Conservation (phyloP, 2,888 invertebrate species). For the Limnephilus auricula region DNA sequence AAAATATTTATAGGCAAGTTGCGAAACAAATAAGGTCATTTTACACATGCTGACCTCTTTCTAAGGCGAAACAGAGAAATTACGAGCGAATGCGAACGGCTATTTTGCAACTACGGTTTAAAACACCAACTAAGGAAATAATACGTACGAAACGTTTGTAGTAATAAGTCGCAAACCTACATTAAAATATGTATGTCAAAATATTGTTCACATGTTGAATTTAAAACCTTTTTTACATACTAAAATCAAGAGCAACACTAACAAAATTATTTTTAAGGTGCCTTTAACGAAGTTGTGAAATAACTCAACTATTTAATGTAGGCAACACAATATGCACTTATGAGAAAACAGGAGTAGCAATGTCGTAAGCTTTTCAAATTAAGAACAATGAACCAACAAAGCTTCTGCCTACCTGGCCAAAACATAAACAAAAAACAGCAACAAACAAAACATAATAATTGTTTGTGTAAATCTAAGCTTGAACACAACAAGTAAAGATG, state of each 20-base stretch:
- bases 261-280: not conserved
- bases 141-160: not conserved
- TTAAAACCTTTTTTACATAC: not conserved
- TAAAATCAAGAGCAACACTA: not conserved
- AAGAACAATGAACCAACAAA: not conserved
- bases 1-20: not conserved
- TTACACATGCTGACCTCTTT: conserved; percentile 19
- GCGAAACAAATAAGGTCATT: not conserved
- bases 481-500: not conserved
- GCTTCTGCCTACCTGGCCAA: not conserved
- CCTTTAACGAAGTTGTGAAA: too few species aligned
- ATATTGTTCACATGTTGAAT: not conserved
- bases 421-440: not conserved
- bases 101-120: not conserved
- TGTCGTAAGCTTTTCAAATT: not conserved
- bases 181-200: not conserved
- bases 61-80: not conserved
- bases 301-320: too few species aligned
- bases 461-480: not conserved
- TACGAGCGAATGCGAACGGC: not conserved
- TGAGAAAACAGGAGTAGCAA: too few species aligned
- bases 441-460: not conserved
- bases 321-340: too few species aligned
- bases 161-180: not conserved
- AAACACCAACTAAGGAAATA: not conserved